Conservation (phyloP, 2,797 vertebrate species). For the Chanos chanos region DNA sequence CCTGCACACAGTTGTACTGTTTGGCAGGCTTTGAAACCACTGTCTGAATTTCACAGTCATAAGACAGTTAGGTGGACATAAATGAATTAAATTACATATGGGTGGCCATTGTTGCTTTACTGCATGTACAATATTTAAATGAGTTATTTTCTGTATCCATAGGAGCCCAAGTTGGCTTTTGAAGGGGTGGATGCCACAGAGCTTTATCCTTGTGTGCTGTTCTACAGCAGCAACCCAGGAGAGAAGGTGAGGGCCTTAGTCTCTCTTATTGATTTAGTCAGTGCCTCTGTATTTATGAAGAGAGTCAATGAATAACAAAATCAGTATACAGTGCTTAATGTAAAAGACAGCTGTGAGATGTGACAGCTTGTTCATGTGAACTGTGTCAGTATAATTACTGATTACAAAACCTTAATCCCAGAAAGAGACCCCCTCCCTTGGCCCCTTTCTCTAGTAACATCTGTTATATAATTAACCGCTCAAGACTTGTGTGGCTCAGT, state of each 20-base stretch:
- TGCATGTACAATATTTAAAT: not conserved
- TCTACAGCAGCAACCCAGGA: slow-evolving; percentile 83
- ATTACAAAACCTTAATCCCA: too few species aligned
- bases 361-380: too few species aligned
- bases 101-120: not conserved
- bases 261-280: not conserved
- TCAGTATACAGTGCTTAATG: too few species aligned
- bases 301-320: not conserved
- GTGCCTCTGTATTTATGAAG: not conserved
- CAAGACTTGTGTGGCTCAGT: too few species aligned
- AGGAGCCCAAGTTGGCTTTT: slow-evolving; percentile 81
- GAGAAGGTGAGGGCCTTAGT: slow-evolving; percentile 67
- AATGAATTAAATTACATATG: not conserved
- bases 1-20: too few species aligned
- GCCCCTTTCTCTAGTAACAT: too few species aligned
- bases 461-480: too few species aligned
- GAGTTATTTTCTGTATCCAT: slow-evolving; percentile 24
- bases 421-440: too few species aligned
- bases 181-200: slow-evolving; percentile 76
- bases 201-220: slow-evolving; percentile 77
- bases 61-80: not conserved
- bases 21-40: too few species aligned
- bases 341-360: too few species aligned
- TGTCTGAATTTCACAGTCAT: too few species aligned
- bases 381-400: too few species aligned